These are phyloP conservation scores for Esox niger DNA, from an alignment of 2,113 vertebrate genomes.

Conservation along the genomic window DNA sequence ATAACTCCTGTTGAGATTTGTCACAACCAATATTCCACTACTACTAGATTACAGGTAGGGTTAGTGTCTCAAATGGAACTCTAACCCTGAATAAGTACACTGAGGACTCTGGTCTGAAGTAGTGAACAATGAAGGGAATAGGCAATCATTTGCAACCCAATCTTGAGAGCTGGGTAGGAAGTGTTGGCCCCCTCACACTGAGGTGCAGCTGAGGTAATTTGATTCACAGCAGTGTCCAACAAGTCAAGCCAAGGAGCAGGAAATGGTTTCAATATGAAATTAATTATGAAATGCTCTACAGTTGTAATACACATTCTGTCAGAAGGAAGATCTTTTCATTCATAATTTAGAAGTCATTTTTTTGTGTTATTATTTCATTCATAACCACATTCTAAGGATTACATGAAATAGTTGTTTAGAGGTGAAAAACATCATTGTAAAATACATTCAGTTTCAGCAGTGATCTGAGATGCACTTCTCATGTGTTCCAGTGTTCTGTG, in stretches of 20 bases:
- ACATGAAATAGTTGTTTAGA: background rate
- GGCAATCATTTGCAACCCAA: background rate
- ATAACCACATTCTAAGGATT: background rate
- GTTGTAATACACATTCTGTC: background rate
- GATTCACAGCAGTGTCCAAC: conserved; percentile 27
- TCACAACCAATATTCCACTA: conserved; percentile 36
- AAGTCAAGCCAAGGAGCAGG: background rate
- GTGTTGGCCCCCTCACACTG: conserved; percentile 29
- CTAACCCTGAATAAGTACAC: background rate
- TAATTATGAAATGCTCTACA: background rate
- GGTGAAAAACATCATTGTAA: too few species aligned
- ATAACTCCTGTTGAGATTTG: conserved; percentile 36
- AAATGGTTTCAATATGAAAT: background rate
- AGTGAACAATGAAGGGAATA: background rate
- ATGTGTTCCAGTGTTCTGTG: background rate
- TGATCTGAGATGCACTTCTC: background rate
- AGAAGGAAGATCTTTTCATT: background rate
- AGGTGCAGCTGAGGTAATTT: conserved; percentile 41
- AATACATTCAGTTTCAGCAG: too few species aligned
- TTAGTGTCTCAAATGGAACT: conserved; percentile 5
- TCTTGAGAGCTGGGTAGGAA: background rate
- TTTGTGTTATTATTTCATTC: background rate
- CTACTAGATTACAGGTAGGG: conserved; percentile 32
- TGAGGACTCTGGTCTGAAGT: conserved; percentile 30
- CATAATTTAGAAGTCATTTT: background rate